phyloP scores from a whole-genome alignment of 2,888 invertebrate genomes.

The Apomyelois bistriatella region DNA sequence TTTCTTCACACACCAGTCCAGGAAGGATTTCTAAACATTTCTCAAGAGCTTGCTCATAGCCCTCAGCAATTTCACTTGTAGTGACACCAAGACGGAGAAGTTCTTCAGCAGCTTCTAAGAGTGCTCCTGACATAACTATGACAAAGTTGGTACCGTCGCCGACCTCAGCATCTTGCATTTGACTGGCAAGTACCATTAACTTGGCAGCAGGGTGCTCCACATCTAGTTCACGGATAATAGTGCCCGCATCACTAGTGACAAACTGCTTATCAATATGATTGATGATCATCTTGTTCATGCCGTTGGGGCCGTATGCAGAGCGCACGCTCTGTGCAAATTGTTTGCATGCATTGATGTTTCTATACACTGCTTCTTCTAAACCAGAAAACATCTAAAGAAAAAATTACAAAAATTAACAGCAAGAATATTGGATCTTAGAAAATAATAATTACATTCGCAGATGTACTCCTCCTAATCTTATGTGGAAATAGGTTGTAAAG shows the following conservation, averaged over 20 bases:
- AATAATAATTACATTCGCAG: no score
- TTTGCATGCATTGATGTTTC: conserved; percentile 97
- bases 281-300: conserved; percentile 99
- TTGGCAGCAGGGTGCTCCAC: conserved; percentile 99
- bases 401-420: background rate
- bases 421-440: no score
- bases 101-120: conserved; percentile 95
- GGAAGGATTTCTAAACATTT: conserved; percentile 96
- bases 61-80: conserved; percentile 97
- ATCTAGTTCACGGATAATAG: conserved; percentile 96
- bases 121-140: conserved; percentile 94
- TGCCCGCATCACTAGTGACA: conserved; percentile 99
- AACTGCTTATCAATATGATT: conserved; percentile 99
- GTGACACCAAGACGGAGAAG: conserved; percentile 96
- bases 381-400: conserved; percentile 86
- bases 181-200: conserved; percentile 95
- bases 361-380: conserved; percentile 97
- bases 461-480: no score
- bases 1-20: conserved; percentile 86
- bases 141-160: conserved; percentile 99
- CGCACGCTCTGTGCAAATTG: conserved; percentile 96
- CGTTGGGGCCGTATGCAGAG: conserved; percentile 98
- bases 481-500: no score
- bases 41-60: conserved; percentile 94
- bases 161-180: conserved; percentile 99